Percentiles rank a stretch among this genome's conserved stretches.
Evolutionary conservation across 2,113 vertebrate species (phyloP).

Genomic region (Gymnobelideus leadbeateri): DNA sequence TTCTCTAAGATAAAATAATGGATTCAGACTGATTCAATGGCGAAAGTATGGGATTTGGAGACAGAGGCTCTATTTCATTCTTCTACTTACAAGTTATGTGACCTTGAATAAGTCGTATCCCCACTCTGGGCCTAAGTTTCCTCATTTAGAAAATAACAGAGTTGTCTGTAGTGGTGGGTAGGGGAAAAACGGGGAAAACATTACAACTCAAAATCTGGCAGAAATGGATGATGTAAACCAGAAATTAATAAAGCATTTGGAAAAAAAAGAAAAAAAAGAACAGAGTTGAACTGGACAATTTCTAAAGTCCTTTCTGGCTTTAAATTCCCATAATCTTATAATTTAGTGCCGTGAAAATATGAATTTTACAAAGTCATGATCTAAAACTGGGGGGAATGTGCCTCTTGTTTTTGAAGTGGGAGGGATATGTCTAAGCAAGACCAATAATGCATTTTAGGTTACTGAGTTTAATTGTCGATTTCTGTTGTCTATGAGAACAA

Average conservation of each 20-base stretch:
- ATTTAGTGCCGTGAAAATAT: not conserved
- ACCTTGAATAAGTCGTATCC: not conserved
- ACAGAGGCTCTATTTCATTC: not conserved
- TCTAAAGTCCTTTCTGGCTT: not conserved
- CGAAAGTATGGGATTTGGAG: not conserved
- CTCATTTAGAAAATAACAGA: not conserved
- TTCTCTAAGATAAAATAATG: not conserved
- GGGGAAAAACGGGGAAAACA: no score
- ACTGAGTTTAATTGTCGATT: not conserved
- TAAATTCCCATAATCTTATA: not conserved
- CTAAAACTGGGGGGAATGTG: not conserved
- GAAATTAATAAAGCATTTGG: no score
- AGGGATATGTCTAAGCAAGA: not conserved
- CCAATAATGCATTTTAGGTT: not conserved
- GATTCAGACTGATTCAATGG: not conserved
- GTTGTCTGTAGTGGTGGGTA: no score
- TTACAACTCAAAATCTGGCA: no score
- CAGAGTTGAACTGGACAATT: not conserved
- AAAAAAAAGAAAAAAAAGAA: no score
- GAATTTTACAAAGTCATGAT: not conserved
- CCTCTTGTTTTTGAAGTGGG: not conserved
- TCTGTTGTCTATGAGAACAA: not conserved
- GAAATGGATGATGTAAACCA: no score
- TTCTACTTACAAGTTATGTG: not conserved
- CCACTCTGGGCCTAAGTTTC: not conserved